These are phyloP conservation scores for Azemiops feae DNA, from an alignment of 2,113 vertebrate genomes.

Conservation along the genomic window DNA sequence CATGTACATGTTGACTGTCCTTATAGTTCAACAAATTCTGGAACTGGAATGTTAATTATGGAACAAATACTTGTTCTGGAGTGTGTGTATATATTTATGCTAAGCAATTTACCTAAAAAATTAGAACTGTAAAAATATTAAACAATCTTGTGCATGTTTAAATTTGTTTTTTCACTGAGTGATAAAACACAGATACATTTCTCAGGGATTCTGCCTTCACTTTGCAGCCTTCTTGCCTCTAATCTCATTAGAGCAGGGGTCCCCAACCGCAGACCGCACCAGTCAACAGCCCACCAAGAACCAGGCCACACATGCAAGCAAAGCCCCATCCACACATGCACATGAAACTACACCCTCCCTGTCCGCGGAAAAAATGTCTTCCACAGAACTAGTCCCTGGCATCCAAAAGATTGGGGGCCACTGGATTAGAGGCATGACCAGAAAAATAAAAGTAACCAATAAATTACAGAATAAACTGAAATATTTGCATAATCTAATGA, in stretches of 20 bases:
- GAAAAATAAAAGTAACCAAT: not conserved
- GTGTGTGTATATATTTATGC: no score
- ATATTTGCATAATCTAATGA: not conserved
- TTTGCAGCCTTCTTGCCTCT: not conserved
- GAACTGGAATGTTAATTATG: not conserved
- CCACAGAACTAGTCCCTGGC: no score
- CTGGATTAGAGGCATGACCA: not conserved
- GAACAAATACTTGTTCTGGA: not conserved
- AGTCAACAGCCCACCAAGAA: no score
- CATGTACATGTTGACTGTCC: not conserved
- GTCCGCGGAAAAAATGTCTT: no score
- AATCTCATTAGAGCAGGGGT: not conserved
- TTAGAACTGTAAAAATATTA: not conserved
- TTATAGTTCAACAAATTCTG: not conserved
- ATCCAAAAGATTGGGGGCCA: no score
- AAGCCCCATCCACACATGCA: no score
- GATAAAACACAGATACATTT: not conserved
- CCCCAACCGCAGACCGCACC: no score
- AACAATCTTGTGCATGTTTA: not conserved
- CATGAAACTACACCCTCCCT: no score
- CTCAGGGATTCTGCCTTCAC: not conserved
- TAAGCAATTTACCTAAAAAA: not conserved
- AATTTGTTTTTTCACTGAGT: not conserved
- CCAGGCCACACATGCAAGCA: no score
- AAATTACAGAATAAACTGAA: not conserved